Percentiles rank a stretch among this genome's conserved stretches.
phyloP scores from a whole-genome alignment of 2,888 invertebrate genomes.

The Idaea aversata region DNA sequence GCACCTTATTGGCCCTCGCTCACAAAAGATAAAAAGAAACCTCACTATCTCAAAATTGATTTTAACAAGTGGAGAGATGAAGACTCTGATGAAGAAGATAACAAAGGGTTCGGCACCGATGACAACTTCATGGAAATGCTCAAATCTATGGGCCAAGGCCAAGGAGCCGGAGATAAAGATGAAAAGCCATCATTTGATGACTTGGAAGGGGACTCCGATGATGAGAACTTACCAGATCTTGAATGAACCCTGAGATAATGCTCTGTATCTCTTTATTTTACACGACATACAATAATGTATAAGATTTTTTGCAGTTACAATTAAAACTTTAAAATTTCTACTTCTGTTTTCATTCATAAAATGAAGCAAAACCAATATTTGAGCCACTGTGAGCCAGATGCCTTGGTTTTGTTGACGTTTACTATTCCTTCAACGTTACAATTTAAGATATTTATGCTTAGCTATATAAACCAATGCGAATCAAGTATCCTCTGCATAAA shows the following conservation, averaged over 20 bases:
- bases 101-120: slow-evolving; percentile 50
- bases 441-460: background rate
- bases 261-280: slow-evolving; percentile 44
- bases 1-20: slow-evolving; percentile 94
- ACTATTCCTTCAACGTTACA: background rate
- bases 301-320: slow-evolving; percentile 77
- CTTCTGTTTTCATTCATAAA: background rate
- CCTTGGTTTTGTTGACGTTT: background rate
- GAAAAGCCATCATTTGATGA: slow-evolving; percentile 88
- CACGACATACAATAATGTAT: slow-evolving; percentile 69
- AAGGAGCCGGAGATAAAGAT: slow-evolving; percentile 65
- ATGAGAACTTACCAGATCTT: slow-evolving; percentile 88
- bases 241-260: slow-evolving; percentile 74
- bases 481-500: too few species aligned
- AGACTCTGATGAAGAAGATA: slow-evolving; percentile 89
- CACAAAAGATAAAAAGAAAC: slow-evolving; percentile 92
- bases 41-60: slow-evolving; percentile 97
- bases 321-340: slow-evolving; percentile 42
- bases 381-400: too few species aligned
- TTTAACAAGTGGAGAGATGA: slow-evolving; percentile 99
- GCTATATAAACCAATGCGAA: too few species aligned
- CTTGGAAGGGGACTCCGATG: slow-evolving; percentile 89
- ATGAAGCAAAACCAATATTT: background rate
- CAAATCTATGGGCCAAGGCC: slow-evolving; percentile 84
- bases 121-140: slow-evolving; percentile 86